phyloP scores from a whole-genome alignment of 2,797 vertebrate species.

The Diglossa cyanea region DNA sequence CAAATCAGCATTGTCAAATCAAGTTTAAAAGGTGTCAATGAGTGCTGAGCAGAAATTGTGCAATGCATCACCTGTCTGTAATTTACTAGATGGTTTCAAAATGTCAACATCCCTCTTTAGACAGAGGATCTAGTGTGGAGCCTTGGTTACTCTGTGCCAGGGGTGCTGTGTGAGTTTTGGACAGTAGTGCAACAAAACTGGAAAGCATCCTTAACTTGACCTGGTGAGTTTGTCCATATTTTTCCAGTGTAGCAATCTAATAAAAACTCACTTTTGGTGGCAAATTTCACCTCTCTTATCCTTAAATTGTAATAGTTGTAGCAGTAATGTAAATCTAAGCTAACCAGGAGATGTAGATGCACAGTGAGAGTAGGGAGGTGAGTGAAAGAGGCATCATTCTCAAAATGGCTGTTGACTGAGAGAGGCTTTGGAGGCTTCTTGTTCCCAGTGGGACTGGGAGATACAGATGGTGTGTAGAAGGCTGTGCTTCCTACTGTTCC shows the following conservation, averaged over 20 bases:
- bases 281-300: neutral
- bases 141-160: neutral
- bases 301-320: neutral
- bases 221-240: neutral
- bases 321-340: neutral
- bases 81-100: neutral
- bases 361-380: neutral
- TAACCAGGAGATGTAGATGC: neutral
- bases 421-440: neutral
- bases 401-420: neutral
- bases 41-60: neutral
- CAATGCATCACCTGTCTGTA: neutral
- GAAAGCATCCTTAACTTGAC: neutral
- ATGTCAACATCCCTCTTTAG: neutral
- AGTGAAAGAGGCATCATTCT: neutral
- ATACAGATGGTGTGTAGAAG: neutral
- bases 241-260: neutral
- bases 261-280: neutral
- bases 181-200: neutral
- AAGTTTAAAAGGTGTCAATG: neutral
- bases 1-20: neutral
- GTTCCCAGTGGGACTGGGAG: neutral
- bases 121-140: neutral
- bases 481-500: neutral
- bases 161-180: neutral